These are phyloP conservation scores for Carapus acus DNA, from an alignment of 2,797 vertebrate species.

Conservation along the genomic window DNA sequence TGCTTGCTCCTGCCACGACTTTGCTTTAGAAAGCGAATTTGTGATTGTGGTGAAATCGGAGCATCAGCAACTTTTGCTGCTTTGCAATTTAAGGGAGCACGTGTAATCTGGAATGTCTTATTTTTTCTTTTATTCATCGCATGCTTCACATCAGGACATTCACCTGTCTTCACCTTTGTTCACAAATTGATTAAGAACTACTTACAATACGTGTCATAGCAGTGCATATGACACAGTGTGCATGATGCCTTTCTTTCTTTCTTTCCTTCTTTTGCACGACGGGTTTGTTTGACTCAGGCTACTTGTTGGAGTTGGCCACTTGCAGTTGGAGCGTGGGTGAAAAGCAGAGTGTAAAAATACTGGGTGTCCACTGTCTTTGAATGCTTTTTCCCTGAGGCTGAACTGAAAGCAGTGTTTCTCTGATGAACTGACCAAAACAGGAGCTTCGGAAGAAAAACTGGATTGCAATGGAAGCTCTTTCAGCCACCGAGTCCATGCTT, in stretches of 20 bases:
- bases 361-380: conserved; percentile 45
- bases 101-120: conserved; percentile 31
- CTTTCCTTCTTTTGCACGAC: conserved; percentile 23
- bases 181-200: conserved; percentile 10
- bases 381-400: conserved; percentile 78
- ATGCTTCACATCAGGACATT: not conserved
- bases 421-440: conserved; percentile 94
- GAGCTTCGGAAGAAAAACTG: conserved; percentile 99
- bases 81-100: conserved; percentile 25
- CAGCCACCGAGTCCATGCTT: conserved; percentile 99
- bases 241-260: conserved; percentile 40
- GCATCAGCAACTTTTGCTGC: conserved; percentile 44
- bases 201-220: not conserved
- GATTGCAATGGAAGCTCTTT: conserved; percentile 99
- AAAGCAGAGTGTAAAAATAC: conserved; percentile 34
- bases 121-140: conserved; percentile 7
- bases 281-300: conserved; percentile 15
- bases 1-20: conserved; percentile 39
- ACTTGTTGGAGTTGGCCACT: conserved; percentile 21
- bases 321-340: conserved; percentile 33
- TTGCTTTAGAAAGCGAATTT: conserved; percentile 48
- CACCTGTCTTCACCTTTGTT: conserved; percentile 3
- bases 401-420: conserved; percentile 96
- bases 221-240: conserved; percentile 19
- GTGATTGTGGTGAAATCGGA: conserved; percentile 58